phyloP scores from a whole-genome alignment of 2,888 invertebrate genomes.

The Atrina japonica region DNA sequence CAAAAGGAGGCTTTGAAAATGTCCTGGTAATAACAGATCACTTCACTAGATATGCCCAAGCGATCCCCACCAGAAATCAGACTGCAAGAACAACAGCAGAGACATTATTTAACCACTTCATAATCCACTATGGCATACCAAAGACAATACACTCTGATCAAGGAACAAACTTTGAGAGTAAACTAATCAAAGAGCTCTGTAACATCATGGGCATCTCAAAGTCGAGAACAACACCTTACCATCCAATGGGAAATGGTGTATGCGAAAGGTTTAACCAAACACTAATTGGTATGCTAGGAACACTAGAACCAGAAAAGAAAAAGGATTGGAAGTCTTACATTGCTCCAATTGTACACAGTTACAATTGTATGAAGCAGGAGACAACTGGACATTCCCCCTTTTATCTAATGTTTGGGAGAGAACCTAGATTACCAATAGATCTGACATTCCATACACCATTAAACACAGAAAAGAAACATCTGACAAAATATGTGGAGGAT shows the following conservation, averaged over 20 bases:
- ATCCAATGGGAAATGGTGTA: constrained; percentile 50
- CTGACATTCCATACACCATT: constrained; percentile 25
- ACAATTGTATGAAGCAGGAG: constrained; percentile 41
- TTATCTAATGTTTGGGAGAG: constrained; percentile 45
- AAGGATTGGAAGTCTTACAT: constrained; percentile 44
- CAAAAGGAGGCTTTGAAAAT: constrained; percentile 19
- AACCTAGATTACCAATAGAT: constrained; percentile 47
- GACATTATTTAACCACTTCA: constrained; percentile 35
- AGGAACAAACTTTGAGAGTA: constrained; percentile 43
- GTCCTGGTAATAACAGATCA: constrained; percentile 39
- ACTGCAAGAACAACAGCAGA: constrained; percentile 46
- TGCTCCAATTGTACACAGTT: constrained; percentile 31
- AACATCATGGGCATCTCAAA: constrained; percentile 37
- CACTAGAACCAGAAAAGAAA: constrained; percentile 38
- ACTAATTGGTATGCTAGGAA: constrained; percentile 15
- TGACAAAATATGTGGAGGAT: constrained; percentile 3
- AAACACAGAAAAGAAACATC: not conserved
- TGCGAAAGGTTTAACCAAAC: constrained; percentile 33
- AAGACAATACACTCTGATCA: constrained; percentile 43
- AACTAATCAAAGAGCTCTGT: constrained; percentile 43
- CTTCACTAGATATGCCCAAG: constrained; percentile 38
- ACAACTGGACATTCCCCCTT: constrained; percentile 45
- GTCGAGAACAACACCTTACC: constrained; percentile 45
- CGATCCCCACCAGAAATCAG: constrained; percentile 43
- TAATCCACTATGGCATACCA: constrained; percentile 47